A percentile compares a stretch with the other conserved stretches of the same genome.
Evolutionary conservation across 2,888 invertebrate species (phyloP).

Genomic region (Escarpia spicata): DNA sequence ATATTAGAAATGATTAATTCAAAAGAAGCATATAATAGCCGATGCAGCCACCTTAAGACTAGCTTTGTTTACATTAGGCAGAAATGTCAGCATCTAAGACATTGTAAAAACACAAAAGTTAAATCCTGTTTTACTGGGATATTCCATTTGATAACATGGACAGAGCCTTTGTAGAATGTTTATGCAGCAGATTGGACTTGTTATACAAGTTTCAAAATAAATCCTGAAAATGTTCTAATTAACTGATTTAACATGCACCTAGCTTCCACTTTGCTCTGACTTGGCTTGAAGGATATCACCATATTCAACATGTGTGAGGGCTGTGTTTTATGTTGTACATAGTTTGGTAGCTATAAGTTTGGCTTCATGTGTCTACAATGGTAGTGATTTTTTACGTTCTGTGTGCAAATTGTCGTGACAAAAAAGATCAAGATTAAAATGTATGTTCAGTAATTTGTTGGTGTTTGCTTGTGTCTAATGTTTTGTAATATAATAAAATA

Average conservation of each 20-base stretch:
- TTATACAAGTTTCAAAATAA: neutral
- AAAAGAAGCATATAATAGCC: no score
- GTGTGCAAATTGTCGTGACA: neutral
- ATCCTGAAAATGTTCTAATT: neutral
- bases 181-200: neutral
- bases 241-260: neutral
- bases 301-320: neutral
- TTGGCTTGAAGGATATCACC: neutral
- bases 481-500: neutral
- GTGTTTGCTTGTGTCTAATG: neutral
- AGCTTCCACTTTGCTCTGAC: neutral
- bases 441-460: neutral
- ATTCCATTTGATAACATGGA: neutral
- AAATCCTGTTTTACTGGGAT: neutral
- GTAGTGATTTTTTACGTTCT: conserved; percentile 14
- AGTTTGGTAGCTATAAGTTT: neutral
- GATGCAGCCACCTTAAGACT: no score
- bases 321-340: neutral
- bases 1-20: no score
- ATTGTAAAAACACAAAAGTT: neutral
- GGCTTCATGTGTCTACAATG: neutral
- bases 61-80: neutral
- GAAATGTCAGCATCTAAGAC: neutral
- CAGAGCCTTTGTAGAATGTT: neutral
- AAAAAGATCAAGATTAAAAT: conserved; percentile 6